phyloP scores from a whole-genome alignment of 2,888 invertebrate genomes.

The Allygus modestus region DNA sequence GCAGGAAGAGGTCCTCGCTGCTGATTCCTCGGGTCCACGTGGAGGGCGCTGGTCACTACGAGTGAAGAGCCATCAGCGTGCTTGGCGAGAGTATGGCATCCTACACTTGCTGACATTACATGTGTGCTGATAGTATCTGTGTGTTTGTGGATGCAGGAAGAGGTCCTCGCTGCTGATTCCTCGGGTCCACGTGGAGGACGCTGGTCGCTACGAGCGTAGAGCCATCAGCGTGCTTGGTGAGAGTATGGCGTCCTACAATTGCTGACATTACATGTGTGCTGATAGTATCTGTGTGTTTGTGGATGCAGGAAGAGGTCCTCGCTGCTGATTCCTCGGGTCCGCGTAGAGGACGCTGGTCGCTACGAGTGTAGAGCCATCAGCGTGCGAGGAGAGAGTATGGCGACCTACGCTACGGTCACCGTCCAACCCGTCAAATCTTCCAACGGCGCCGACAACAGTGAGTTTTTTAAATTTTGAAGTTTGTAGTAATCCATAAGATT shows the following conservation, averaged over 20 bases:
- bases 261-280: not conserved
- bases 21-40: too few relatives aligned
- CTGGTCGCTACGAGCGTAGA: conserved; percentile 89
- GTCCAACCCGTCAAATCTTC: conserved; percentile 68
- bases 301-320: conserved; percentile 88
- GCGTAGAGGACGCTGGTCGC: conserved; percentile 85
- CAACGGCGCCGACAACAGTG: conserved; percentile 69
- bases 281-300: conserved; percentile 46
- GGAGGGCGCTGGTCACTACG: too few relatives aligned
- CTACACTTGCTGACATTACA: not conserved
- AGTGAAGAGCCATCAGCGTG: too few relatives aligned
- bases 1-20: conserved; percentile 35
- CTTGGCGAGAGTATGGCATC: too few relatives aligned
- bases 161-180: conserved; percentile 90
- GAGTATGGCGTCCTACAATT: conserved; percentile 67
- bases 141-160: conserved; percentile 80
- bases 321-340: conserved; percentile 86
- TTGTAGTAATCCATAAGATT: not conserved
- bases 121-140: conserved; percentile 32
- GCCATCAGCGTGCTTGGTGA: conserved; percentile 82
- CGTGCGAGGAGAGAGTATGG: conserved; percentile 76
- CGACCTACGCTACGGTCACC: conserved; percentile 69
- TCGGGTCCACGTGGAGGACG: conserved; percentile 85
- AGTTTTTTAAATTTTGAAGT: conserved; percentile 61
- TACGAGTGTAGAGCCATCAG: conserved; percentile 91